phyloP scores from a whole-genome alignment of 2,113 vertebrate genomes.

The Phainopepla nitens region DNA sequence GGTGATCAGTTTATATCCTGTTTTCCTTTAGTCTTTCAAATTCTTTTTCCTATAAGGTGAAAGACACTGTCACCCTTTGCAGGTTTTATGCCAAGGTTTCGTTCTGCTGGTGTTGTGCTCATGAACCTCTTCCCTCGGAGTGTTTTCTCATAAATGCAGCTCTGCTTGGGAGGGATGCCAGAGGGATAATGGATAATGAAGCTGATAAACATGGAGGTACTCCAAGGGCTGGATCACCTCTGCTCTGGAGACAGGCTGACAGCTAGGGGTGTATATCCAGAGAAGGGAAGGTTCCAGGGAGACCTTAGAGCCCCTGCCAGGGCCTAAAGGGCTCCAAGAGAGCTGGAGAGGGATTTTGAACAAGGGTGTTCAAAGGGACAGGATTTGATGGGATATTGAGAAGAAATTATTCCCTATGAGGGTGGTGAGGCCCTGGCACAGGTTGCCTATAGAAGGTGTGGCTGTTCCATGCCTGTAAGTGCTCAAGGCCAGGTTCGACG shows the following conservation, averaged over 20 bases:
- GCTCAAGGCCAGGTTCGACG: background rate
- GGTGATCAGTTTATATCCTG: background rate
- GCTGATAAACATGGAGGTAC: background rate
- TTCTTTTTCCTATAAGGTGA: background rate
- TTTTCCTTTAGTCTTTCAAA: background rate
- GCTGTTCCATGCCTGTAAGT: background rate
- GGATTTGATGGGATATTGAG: background rate
- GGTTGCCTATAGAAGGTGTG: background rate
- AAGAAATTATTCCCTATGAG: background rate
- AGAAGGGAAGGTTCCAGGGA: background rate
- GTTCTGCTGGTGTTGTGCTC: background rate
- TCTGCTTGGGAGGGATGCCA: background rate
- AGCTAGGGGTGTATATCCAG: background rate
- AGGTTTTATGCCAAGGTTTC: background rate
- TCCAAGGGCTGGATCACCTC: background rate
- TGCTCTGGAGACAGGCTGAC: background rate
- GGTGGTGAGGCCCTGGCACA: background rate
- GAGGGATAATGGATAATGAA: conserved; percentile 31
- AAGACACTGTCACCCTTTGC: background rate
- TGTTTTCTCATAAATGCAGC: conserved; percentile 41
- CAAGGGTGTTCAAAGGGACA: background rate
- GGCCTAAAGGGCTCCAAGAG: background rate
- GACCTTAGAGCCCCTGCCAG: background rate
- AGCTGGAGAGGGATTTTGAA: background rate
- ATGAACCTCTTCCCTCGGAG: background rate